Evolutionary conservation across 2,888 invertebrate species (phyloP), one percentile per base, ranked within the genome.

Genomic region (Tiliacea citrago): DNA sequence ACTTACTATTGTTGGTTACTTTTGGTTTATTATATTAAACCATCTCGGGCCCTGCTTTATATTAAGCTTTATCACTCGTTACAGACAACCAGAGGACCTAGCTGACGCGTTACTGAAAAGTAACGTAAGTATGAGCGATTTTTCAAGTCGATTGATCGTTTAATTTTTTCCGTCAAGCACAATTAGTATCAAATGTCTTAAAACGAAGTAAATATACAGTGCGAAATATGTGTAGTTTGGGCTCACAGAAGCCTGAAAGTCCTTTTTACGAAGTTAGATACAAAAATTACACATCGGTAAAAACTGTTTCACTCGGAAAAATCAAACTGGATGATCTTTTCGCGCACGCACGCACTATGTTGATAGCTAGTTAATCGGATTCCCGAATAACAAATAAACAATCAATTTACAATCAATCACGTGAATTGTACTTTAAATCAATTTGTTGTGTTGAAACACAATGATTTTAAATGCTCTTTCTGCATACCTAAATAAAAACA

Each of bases 401-500:
- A 49, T 2, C n/a, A 35, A 55, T 61, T 53, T 61, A 29, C 45
- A 57, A 57, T 55, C 49, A 69, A 57, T 24, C 16, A 47, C 47
- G 35, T 24, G 24, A 69, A 57, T 9, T 49, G 47, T 21, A 16
- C 2, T 47, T 35, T 47, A 47, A 71, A 35, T 69, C 13, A 68
- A 79, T 18, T 5, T 66, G 63, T 68, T 71, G 65, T 65, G 55
- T 55, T 55, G 18, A 45, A 71, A 24, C 35, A 47, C 55, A 58
- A 53, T 51, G 13, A 57, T 68, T 58, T 42, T 21, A 18, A 1
- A 63, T 29, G 62, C 47, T 55, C 42, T 53, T 58, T 68, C 42
- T 77, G 68, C 73, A 65, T 29, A 29, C 8, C 13, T 72, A 35
- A 42, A 65, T 68, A 65, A 72, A 55, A 72, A 35, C n/a, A 45